These are phyloP conservation scores for Caenorhabditis drosophilae DNA, from an alignment of 2,888 invertebrate species.

Conservation along the genomic window DNA sequence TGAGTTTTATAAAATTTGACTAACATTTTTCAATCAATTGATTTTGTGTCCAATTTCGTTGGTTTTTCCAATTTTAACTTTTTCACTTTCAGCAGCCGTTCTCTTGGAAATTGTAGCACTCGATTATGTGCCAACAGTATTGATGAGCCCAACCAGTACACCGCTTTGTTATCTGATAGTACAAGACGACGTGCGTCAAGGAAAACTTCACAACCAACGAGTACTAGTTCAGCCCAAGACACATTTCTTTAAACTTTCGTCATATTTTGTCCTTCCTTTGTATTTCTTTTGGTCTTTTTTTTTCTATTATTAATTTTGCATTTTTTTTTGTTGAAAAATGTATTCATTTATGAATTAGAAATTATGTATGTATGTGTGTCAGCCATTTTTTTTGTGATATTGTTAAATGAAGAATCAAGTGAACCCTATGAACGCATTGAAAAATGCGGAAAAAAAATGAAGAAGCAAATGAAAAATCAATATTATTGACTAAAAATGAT, in stretches of 20 bases:
- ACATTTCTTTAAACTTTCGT: slow-evolving; percentile 58
- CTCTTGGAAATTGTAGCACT: slow-evolving; percentile 48
- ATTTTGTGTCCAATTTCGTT: background rate
- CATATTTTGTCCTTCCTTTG: no score
- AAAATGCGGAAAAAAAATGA: no score
- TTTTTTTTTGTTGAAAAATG: no score
- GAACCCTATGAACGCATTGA: no score
- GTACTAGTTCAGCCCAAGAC: slow-evolving; percentile 66
- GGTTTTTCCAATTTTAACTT: background rate
- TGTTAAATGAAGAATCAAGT: no score
- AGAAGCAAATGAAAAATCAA: no score
- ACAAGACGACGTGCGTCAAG: slow-evolving; percentile 53
- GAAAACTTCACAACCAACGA: slow-evolving; percentile 61
- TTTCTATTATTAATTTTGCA: no score
- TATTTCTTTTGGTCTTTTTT: no score
- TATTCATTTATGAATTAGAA: no score
- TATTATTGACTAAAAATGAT: no score
- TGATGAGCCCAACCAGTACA: slow-evolving; percentile 61
- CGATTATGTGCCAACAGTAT: slow-evolving; percentile 44
- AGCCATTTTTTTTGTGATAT: no score
- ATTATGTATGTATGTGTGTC: no score
- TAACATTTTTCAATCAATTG: background rate
- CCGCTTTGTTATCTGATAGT: slow-evolving; percentile 61
- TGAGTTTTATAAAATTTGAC: background rate
- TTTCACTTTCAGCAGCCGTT: slow-evolving; percentile 35